A percentile compares a stretch with the other conserved stretches of the same genome.
These are phyloP conservation scores for Seriola quinqueradiata DNA, from an alignment of 2,113 vertebrate genomes.

Conservation along the genomic window DNA sequence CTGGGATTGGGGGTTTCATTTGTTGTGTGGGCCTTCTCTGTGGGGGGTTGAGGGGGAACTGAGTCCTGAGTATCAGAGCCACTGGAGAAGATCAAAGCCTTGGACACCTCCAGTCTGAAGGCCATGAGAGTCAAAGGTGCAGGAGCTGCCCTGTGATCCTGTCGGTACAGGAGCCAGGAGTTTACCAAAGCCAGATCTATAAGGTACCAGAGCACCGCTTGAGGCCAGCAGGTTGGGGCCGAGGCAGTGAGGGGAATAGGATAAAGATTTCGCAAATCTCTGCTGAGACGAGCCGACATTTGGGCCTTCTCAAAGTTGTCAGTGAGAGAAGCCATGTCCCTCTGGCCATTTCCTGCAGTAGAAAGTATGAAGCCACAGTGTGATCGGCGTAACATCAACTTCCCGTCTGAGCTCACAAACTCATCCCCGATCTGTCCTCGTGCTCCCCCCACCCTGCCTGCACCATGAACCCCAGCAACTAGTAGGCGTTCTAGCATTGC, in stretches of 20 bases:
- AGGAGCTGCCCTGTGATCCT: conserved; percentile 40
- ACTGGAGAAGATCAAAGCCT: conserved; percentile 79
- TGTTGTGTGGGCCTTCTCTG: conserved; percentile 50
- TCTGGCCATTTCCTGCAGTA: conserved; percentile 74
- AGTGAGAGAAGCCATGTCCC: conserved; percentile 71
- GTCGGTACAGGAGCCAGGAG: conserved; percentile 83
- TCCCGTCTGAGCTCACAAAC: conserved; percentile 85
- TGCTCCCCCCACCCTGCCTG: conserved; percentile 82
- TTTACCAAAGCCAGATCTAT: conserved; percentile 84
- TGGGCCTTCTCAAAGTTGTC: conserved; percentile 81
- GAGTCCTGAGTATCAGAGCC: conserved; percentile 73
- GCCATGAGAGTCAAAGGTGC: conserved; percentile 80
- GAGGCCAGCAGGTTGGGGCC: conserved; percentile 78
- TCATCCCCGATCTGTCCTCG: conserved; percentile 84
- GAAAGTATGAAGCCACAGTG: conserved; percentile 85
- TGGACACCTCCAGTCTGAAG: conserved; percentile 85
- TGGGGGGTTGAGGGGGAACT: conserved; percentile 72
- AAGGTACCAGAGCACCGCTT: conserved; percentile 84
- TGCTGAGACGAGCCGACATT: conserved; percentile 76
- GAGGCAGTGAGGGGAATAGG: conserved; percentile 74
- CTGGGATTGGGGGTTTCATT: conserved; percentile 58
- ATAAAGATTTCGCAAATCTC: conserved; percentile 82
- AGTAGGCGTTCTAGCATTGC: conserved; percentile 84
- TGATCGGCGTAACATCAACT: conserved; percentile 81
- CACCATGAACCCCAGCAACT: conserved; percentile 79